Percentiles rank a stretch among this genome's conserved stretches.
These are phyloP conservation scores for Eilema sororculum DNA, from an alignment of 2,888 invertebrate genomes.

Conservation along the genomic window DNA sequence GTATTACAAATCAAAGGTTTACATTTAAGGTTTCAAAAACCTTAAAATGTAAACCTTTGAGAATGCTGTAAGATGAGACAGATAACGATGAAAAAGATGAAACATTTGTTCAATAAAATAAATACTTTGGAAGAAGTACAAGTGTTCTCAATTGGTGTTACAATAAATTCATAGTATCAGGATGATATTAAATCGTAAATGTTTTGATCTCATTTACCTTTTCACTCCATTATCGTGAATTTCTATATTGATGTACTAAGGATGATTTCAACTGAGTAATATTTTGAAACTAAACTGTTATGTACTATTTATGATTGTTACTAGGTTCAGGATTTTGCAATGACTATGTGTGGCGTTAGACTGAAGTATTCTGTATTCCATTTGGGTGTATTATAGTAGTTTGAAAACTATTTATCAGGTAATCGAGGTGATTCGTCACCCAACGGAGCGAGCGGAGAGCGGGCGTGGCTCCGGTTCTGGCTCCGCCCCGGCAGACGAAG, in stretches of 20 bases:
- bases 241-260: neutral
- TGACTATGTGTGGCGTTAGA: neutral
- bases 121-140: too few species aligned
- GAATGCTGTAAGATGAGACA: too few species aligned
- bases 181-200: neutral
- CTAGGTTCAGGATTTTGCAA: neutral
- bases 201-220: too few species aligned
- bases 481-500: constrained; percentile 96
- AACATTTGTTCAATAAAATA: too few species aligned
- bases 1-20: too few species aligned
- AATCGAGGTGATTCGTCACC: constrained; percentile 96
- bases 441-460: constrained; percentile 94
- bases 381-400: neutral
- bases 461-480: constrained; percentile 94
- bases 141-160: too few species aligned
- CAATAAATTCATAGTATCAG: neutral
- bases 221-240: neutral
- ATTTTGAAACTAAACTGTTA: neutral
- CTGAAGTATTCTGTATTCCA: neutral
- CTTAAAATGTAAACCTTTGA: too few species aligned
- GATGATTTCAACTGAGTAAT: neutral
- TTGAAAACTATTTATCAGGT: constrained; percentile 83
- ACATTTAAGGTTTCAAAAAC: too few species aligned
- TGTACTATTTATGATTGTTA: neutral
- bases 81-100: too few species aligned